A percentile compares a stretch with the other conserved stretches of the same genome.
phyloP scores from a whole-genome alignment of 2,888 invertebrate species.

The Ophion ventricosus region DNA sequence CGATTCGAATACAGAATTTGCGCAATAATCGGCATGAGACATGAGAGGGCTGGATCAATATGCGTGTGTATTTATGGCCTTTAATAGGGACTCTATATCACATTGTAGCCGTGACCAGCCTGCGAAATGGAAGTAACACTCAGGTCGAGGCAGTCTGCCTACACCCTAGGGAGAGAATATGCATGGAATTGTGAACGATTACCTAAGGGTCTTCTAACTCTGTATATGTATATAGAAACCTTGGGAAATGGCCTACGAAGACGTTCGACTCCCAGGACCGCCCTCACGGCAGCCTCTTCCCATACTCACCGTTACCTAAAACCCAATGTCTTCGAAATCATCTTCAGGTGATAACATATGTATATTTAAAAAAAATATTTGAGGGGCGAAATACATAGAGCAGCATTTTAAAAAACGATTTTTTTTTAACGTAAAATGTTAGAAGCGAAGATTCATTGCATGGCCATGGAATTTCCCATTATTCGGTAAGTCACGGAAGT shows the following conservation, averaged over 20 bases:
- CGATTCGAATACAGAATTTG: slow-evolving; percentile 72
- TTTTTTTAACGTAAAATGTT: too few relatives aligned
- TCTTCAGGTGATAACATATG: not conserved
- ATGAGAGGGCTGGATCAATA: slow-evolving; percentile 28
- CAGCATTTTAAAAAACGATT: too few relatives aligned
- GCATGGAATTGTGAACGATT: slow-evolving; percentile 48
- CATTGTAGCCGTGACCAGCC: slow-evolving; percentile 42
- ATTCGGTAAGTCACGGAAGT: too few relatives aligned
- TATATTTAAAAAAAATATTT: not conserved
- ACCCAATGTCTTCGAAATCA: not conserved
- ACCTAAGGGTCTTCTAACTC: slow-evolving; percentile 23
- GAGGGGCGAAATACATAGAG: too few relatives aligned
- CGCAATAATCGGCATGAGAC: slow-evolving; percentile 71
- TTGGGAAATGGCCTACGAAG: not conserved
- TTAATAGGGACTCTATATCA: slow-evolving; percentile 39
- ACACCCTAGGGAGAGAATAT: slow-evolving; percentile 50
- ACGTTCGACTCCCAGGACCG: not conserved
- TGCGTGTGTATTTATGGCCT: slow-evolving; percentile 32
- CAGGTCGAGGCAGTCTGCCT: slow-evolving; percentile 5
- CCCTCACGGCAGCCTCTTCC: not conserved
- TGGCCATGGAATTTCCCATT: too few relatives aligned
- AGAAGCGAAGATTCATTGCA: too few relatives aligned
- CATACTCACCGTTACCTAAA: not conserved
- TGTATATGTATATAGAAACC: not conserved
- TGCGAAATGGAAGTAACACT: slow-evolving; percentile 37